Base-by-base conservation (phyloP, 2,888 invertebrate species). In the Gymnoscelis rufifasciata region DNA sequence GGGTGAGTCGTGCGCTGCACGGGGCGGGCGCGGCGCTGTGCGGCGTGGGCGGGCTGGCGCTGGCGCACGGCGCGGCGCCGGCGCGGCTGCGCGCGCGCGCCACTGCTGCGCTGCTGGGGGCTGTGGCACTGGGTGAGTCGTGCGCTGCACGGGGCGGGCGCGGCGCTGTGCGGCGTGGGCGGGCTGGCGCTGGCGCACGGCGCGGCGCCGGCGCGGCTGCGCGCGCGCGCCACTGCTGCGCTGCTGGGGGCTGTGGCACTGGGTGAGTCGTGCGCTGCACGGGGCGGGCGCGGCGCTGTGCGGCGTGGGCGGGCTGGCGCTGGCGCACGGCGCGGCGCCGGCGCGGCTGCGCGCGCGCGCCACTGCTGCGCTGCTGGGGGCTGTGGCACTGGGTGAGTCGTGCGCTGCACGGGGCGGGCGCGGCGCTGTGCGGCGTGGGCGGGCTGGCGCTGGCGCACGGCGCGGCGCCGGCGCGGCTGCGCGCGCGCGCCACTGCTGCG, bases 11-110 rank as follows among this genome's bases (percentile, higher is more conserved):
- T 74, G 74, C 27, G 77, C 57, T 68, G 56, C 82, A 79, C 60
- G 79, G 78, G 27, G 74, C 70, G 28, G 83, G 76, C 43, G 78
- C 78, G 37, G 81, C 81, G 48, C 62, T 69, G 54, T 71, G 66
- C 3, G 78, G 71, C 23, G 83, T 83, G 54, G 71, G 77, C 13
- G 83, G 81, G 6, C 69, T 79, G 47, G 78, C 83, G 56, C 67
- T 82, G 35, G 76, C 71, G 0, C 68, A 78, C 12, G 64, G 66
- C 24, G 68, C 71, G 8, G 55, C 68, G 48, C 71, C 73, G 1
- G 37, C 52, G 8, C 39, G n/a, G 0, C 53, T 48, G 26, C 51
- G 62, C 1, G 66, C 71, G 47, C 59, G 67, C 0, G 80, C 76
- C 13, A 59, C 82, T 24, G 76, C 67, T 7, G 73, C 72, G 38